A percentile compares a stretch with the other conserved stretches of the same genome.
Evolutionary conservation across 1,140 invertebrate genomes (phyloP).

Genomic region (Drosophila teissieri): DNA sequence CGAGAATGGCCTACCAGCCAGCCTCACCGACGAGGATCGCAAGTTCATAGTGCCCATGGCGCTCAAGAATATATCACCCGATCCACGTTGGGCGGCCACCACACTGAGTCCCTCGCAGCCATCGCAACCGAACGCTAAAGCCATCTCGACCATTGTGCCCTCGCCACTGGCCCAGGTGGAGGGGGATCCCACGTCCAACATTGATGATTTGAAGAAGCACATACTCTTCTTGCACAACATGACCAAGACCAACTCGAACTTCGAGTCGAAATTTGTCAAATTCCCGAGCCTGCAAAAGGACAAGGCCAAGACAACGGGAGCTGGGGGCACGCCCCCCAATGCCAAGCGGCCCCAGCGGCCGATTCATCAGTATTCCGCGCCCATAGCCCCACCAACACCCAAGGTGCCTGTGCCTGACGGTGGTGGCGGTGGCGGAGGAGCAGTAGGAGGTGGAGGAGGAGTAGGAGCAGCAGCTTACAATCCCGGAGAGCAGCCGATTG

Average conservation of each 20-base stretch:
- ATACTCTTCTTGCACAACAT: conserved; percentile 8
- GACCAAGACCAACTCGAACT: conserved; percentile 5
- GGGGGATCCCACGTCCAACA: conserved; percentile 6
- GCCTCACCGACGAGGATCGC: conserved; percentile 2
- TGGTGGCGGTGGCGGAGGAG: too few species aligned
- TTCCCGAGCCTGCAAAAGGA: conserved; percentile 10
- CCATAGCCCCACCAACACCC: background rate
- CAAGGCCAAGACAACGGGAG: background rate
- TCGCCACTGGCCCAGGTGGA: conserved; percentile 1
- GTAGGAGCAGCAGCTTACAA: background rate
- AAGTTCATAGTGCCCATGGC: conserved; percentile 9
- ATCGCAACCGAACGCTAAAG: background rate
- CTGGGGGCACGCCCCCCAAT: background rate
- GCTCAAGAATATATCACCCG: conserved; percentile 3
- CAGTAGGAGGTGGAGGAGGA: background rate
- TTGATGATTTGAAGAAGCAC: conserved; percentile 8
- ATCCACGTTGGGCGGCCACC: conserved; percentile 1
- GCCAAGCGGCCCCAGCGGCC: conserved; percentile 1
- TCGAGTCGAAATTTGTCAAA: conserved; percentile 5
- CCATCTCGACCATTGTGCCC: background rate
- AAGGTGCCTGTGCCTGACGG: background rate
- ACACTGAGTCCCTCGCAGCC: background rate
- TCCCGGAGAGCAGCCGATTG: background rate
- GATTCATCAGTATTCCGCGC: conserved; percentile 4
- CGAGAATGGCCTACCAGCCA: conserved; percentile 9